A percentile compares a stretch with the other conserved stretches of the same genome.
phyloP scores from a whole-genome alignment of 2,888 invertebrate species.

The Chorisops tibialis region DNA sequence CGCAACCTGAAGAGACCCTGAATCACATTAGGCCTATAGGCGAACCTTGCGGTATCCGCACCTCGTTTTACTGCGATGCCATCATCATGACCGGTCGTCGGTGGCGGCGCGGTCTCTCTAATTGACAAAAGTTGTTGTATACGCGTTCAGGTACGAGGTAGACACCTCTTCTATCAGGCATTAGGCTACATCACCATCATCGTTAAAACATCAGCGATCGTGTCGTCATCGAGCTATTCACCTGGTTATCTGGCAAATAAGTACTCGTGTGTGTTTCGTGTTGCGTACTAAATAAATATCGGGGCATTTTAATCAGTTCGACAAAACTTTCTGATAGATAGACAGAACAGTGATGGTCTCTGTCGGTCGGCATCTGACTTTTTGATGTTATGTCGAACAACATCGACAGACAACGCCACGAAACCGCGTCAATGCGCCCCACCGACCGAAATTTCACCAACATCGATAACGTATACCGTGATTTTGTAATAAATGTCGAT shows the following conservation, averaged over 20 bases:
- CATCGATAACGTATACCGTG: background rate
- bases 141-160: background rate
- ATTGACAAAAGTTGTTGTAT: conserved; percentile 19
- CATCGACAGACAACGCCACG: background rate
- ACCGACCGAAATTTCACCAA: background rate
- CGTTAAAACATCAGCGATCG: conserved; percentile 14
- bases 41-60: conserved; percentile 13
- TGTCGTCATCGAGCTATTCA: no score
- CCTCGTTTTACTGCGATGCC: background rate
- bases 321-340: conserved; percentile 4
- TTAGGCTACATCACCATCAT: conserved; percentile 20
- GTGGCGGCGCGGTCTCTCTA: conserved; percentile 3
- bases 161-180: conserved; percentile 6
- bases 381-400: conserved; percentile 21
- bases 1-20: background rate
- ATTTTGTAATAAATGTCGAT: conserved; percentile 7
- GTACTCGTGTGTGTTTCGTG: no score
- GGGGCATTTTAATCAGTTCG: background rate
- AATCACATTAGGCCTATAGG: conserved; percentile 4
- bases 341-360: background rate
- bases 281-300: background rate
- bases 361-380: conserved; percentile 13
- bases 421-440: no score
- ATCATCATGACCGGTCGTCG: background rate
- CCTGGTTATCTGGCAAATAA: no score